These are phyloP conservation scores for Dynastes maya DNA, from an alignment of 2,888 invertebrate species.

Conservation along the genomic window DNA sequence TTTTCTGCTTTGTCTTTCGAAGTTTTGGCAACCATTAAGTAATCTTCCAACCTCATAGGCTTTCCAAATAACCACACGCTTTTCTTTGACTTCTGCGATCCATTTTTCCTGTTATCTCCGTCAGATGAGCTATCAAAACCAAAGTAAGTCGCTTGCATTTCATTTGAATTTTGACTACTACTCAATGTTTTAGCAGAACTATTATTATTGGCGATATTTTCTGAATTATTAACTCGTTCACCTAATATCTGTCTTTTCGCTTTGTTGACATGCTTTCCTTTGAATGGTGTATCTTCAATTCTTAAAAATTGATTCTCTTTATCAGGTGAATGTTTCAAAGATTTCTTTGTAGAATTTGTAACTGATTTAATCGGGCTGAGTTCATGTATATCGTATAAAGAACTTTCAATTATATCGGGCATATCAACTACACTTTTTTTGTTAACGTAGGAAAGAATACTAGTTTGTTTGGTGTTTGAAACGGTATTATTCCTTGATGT, in stretches of 20 bases:
- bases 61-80: slow-evolving; percentile 12
- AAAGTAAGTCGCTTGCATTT: slow-evolving; percentile 18
- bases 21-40: background rate
- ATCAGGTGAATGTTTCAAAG: slow-evolving; percentile 12
- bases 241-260: slow-evolving; percentile 43
- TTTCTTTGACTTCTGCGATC: slow-evolving; percentile 2
- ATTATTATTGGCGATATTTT: slow-evolving; percentile 13
- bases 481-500: slow-evolving; percentile 20
- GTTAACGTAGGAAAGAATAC: slow-evolving; percentile 49
- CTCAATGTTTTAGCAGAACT: background rate
- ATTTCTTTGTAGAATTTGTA: background rate
- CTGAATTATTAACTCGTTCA: slow-evolving; percentile 32
- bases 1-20: background rate
- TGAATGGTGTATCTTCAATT: background rate
- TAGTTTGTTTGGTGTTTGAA: slow-evolving; percentile 42
- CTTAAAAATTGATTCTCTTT: slow-evolving; percentile 34
- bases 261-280: background rate
- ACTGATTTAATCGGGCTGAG: slow-evolving; percentile 50
- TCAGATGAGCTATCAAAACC: slow-evolving; percentile 27
- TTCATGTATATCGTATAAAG: slow-evolving; percentile 50
- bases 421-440: slow-evolving; percentile 6
- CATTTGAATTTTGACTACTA: background rate
- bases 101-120: background rate
- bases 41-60: slow-evolving; percentile 34
- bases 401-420: slow-evolving; percentile 12